phyloP scores from a whole-genome alignment of 2,113 vertebrate species.

The Todiramphus chloris region DNA sequence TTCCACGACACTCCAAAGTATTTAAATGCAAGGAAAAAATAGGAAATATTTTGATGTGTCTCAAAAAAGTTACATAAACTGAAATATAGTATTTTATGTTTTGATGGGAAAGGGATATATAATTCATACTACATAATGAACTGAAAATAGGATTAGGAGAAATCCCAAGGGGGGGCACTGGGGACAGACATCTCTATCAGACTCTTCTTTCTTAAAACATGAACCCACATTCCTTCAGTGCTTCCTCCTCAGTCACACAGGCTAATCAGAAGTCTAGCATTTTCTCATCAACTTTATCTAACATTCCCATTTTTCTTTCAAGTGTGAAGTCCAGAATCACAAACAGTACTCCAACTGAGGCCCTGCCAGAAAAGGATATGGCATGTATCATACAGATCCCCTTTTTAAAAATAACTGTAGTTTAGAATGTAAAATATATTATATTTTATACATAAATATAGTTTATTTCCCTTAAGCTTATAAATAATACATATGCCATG shows the following conservation, averaged over 20 bases:
- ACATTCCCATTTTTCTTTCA: not conserved
- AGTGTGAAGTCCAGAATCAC: not conserved
- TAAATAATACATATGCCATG: not conserved
- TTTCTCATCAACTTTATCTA: not conserved
- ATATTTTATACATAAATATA: not conserved
- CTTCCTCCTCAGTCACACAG: not conserved
- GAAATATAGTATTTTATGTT: not conserved
- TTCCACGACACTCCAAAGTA: not conserved
- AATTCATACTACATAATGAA: not conserved
- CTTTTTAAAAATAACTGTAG: not conserved
- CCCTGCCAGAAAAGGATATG: not conserved
- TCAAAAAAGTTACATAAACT: not conserved
- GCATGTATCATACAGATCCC: not conserved
- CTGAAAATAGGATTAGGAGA: not conserved
- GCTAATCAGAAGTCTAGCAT: not conserved
- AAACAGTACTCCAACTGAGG: not conserved
- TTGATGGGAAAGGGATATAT: not conserved
- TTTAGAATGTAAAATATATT: not conserved
- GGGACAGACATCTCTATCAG: not conserved
- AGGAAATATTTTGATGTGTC: not conserved
- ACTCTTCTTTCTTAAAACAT: not conserved
- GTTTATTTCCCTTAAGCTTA: not conserved
- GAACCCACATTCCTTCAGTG: not conserved
- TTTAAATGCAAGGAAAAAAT: not conserved
- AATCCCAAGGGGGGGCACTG: not conserved